Conservation (phyloP, 1,140 invertebrate genomes). For the Drosophila melanogaster region Release_6_plus_ISO1_MT NT_037436.4:3674001-3674500, state of each 20-base stretch:
- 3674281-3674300: conserved; percentile 27
- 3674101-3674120: conserved; percentile 59
- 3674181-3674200: conserved; percentile 19
- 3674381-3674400: background rate
- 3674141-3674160: conserved; percentile 81
- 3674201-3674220: conserved; percentile 27
- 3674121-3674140: conserved; percentile 76
- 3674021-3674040: conserved; percentile 14
- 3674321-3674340: conserved; percentile 17
- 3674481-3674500: background rate
- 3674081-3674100: conserved; percentile 59
- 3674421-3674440: too few relatives aligned
- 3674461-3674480: too few relatives aligned
- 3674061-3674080: conserved; percentile 37
- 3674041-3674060: conserved; percentile 30
- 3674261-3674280: conserved; percentile 65
- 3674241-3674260: conserved; percentile 72
- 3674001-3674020: conserved; percentile 22
- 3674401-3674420: background rate
- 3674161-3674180: conserved; percentile 60
- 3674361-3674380: background rate
- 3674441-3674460: background rate
- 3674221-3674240: conserved; percentile 27
- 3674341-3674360: background rate
- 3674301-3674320: conserved; percentile 1